phyloP scores from a whole-genome alignment of 2,113 vertebrate genomes.

The Gobio gobio region DNA sequence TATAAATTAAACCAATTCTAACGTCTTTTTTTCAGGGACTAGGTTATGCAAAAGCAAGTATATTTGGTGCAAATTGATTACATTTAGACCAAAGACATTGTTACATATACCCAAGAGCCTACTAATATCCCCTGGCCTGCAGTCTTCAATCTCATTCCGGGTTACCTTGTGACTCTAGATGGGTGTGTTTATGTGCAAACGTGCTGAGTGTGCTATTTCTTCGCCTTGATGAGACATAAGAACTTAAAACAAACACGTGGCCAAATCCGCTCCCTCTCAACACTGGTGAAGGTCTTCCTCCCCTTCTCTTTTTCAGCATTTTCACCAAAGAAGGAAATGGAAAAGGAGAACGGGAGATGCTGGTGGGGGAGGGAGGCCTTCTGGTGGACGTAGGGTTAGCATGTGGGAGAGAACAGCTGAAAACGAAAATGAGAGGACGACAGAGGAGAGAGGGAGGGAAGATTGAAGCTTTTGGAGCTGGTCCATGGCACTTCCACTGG shows the following conservation, averaged over 20 bases:
- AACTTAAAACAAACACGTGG: constrained; percentile 68
- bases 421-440: constrained; percentile 4
- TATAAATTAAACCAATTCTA: constrained; percentile 77
- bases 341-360: constrained; percentile 75
- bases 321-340: constrained; percentile 99
- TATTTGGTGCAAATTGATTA: not conserved
- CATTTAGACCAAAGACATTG: not conserved
- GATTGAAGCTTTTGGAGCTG: constrained; percentile 92
- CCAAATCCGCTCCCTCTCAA: constrained; percentile 67
- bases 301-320: constrained; percentile 80
- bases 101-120: not conserved
- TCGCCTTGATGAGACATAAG: constrained; percentile 63
- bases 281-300: constrained; percentile 70
- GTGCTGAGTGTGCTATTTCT: constrained; percentile 73
- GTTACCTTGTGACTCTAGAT: constrained; percentile 44
- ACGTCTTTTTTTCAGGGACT: constrained; percentile 41
- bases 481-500: constrained; percentile 85
- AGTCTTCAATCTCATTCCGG: not conserved
- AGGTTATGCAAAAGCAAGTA: not conserved
- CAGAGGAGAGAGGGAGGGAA: constrained; percentile 55
- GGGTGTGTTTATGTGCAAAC: constrained; percentile 56
- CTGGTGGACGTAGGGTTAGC: constrained; percentile 61
- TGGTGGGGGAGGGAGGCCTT: constrained; percentile 67
- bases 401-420: constrained; percentile 65
- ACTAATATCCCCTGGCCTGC: not conserved